Evolutionary conservation across 92 coral and sea anemone genomes (phyloP), one percentile per base, ranked within the genome.

Genomic region (Porites divaricata): DNA sequence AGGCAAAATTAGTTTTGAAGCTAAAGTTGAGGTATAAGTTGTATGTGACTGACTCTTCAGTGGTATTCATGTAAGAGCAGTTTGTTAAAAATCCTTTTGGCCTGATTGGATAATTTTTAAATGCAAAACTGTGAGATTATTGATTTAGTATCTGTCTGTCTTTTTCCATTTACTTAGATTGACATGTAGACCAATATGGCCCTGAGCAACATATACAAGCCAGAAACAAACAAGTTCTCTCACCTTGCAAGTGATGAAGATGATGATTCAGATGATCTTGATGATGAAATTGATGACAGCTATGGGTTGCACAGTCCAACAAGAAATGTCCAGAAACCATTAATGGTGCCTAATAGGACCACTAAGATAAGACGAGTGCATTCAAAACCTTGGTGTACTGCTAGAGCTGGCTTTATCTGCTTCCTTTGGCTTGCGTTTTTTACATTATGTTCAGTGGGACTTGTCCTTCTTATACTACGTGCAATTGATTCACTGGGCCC

Each of bases 221-320:
- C 99, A 5, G 98, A 95, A 80, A 83, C 96, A 28, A 96, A 95
- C 79, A 90, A 92, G 76, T 92, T 96, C 74, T 89, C 95, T 19
- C 96, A 95, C 85, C 81, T 95, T 25, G 96, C 92, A 80, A 95
- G 99, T 74, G 99, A 95, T 69, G 97, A 95, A 12, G 95, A 92
- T 57, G 93, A 87, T 56, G 93, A 92, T 53, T 90, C 88, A 61
- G 95, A 93, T 9, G 98, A 88, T 48, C 90, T 92, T 50, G 94
- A 94, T 81, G 95, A 94, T 89, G 95, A 88, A 51, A 82, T 89
- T 78, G 88, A 87, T 61, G 98, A 91, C 20, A 70, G 84, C 41
- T 94, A 91, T 68, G 82, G 84, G 25, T 87, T 84, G 22, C 93
- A 87, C 81, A 83, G 90, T 58, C 83, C 88, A 14, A 53, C 81